Evolutionary conservation across 2,888 invertebrate species (phyloP).

Genomic region (Clitarchus hookeri): DNA sequence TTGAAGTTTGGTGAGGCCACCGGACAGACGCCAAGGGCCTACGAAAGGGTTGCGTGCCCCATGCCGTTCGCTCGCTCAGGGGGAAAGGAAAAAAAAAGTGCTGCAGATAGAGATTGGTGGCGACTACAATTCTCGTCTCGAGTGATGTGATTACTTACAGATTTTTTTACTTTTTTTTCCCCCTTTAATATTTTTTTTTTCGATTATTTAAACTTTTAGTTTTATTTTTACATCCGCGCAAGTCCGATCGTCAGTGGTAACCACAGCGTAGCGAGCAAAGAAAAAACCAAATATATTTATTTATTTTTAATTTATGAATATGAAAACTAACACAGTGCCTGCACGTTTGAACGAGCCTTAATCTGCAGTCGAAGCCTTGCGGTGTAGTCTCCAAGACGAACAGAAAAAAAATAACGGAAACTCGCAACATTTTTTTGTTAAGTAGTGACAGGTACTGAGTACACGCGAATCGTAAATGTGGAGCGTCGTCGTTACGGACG

Average conservation of each 20-base stretch:
- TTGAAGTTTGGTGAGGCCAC: slow-evolving; percentile 36
- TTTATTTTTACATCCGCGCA: neutral
- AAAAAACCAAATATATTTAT: slow-evolving; percentile 14
- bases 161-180: neutral
- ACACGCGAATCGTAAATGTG: neutral
- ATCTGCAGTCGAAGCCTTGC: neutral
- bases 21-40: neutral
- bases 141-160: neutral
- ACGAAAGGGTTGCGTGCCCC: neutral
- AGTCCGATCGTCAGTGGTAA: neutral
- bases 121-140: neutral
- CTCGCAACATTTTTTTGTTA: neutral
- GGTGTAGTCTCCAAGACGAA: neutral
- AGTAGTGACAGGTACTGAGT: neutral
- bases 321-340: neutral
- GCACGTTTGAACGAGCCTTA: neutral
- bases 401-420: neutral
- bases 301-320: neutral
- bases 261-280: neutral
- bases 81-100: neutral
- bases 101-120: neutral
- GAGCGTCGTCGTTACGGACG: neutral
- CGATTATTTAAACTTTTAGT: neutral
- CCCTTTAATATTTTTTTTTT: neutral
- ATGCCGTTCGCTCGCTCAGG: neutral